Base-by-base conservation (phyloP, 2,888 invertebrate genomes). In the Drosophila fungiperda region DNA sequence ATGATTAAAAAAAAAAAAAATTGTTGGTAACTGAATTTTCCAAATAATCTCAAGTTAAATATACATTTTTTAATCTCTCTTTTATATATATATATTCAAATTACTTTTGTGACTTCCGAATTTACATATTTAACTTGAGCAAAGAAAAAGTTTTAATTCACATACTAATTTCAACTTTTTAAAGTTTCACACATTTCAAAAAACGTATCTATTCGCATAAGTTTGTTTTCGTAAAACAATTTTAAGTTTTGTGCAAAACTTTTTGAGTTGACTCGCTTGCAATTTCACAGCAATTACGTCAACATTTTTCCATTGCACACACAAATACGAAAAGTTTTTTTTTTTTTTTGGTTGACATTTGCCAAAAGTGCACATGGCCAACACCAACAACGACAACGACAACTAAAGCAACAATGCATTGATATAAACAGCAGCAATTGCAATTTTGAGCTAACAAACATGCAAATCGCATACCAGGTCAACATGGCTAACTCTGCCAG, bases 381-480 rank as follows among this genome's bases (percentile, higher is more conserved):
- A 69, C 71, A 69, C 38, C 54, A 38, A 15, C 63, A 45, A 1
- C 35, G 58, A 11, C 57, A 62, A 1, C 57, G 60, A 1, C 35
- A 62, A 15, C 57, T 58, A 57, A 15, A 61, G 55, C 50, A 53
- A 68, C 45, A 50, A 48, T 52, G 15, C 23, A 75, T 45, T 59
- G 55, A 61, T 55, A 64, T 48, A 70, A 82, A 82, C 66, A 71
- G 69, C 76, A 70, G 54, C 64, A 63, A 68, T 57, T 75, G 81
- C 84, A 84, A 72, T 81, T 88, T 71, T 74, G 68, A 83, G 82
- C 80, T 38, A 71, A 50, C 71, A 73, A 80, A 90, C 89, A 87
- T 87, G 87, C 89, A 87, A 90, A 87, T 84, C 76, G 90, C 89
- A 87, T 87, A 82, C 90, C 87, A 88, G 86, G 90, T 89, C 86